Conservation (phyloP, 1,140 invertebrate species). For the Formica selysi region DNA sequence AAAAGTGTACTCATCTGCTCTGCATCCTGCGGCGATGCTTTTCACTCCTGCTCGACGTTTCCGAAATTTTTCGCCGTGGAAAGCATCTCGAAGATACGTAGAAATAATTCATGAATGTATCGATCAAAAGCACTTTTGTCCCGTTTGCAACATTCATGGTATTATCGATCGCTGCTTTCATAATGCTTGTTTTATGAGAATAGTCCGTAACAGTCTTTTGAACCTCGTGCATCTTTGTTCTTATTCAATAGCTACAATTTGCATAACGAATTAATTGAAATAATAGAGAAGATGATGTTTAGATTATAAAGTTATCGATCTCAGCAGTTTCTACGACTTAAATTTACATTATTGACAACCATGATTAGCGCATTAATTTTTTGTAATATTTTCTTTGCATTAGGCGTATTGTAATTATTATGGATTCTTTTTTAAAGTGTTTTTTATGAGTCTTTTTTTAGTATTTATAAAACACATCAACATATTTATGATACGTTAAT, state of each 20-base stretch:
- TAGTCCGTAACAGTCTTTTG: conserved; percentile 33
- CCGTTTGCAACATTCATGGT: conserved; percentile 51
- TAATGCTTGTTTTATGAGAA: conserved; percentile 45
- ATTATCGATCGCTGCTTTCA: conserved; percentile 26
- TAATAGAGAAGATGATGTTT: conserved; percentile 11
- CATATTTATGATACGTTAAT: conserved; percentile 34
- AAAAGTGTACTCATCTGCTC: conserved; percentile 71
- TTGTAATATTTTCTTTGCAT: neutral
- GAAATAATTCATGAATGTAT: conserved; percentile 57
- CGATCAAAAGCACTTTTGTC: conserved; percentile 59
- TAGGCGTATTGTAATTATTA: conserved; percentile 13
- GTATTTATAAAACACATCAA: conserved; percentile 1
- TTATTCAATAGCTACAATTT: conserved; percentile 48
- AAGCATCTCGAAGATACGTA: conserved; percentile 21
- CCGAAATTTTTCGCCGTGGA: conserved; percentile 32
- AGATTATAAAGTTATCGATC: neutral
- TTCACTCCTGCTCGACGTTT: conserved; percentile 34
- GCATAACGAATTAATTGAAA: conserved; percentile 30
- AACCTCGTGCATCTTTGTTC: conserved; percentile 3
- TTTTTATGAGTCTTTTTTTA: neutral
- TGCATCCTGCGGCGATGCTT: conserved; percentile 32
- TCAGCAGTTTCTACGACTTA: neutral
- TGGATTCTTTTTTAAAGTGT: neutral
- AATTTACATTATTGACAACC: conserved; percentile 37
- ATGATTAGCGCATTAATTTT: conserved; percentile 20